Base-by-base conservation (phyloP, 2,888 invertebrate genomes). In the Liodrosophila aerea region DNA sequence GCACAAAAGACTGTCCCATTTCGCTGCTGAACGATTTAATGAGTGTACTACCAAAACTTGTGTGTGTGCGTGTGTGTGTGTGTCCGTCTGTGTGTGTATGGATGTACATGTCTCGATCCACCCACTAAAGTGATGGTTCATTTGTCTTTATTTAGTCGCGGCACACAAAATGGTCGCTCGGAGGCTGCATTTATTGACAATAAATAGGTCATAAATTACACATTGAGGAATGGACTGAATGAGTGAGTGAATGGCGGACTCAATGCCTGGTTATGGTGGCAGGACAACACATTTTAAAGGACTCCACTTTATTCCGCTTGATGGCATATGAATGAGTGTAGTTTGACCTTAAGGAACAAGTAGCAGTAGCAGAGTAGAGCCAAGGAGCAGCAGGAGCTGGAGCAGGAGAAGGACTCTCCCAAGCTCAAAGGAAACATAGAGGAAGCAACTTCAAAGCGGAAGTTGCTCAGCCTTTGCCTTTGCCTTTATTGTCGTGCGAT, bases 121-220 rank as follows among this genome's bases (percentile, higher is more conserved):
- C 69, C 73, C 73, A 64, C 81, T 62, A 57, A 57, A 80, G 62
- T 71, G 81, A 63, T 64, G 84, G 44, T 84, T 82, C 85, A 78
- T 78, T 84, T 78, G 82, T 78, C 78, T 78, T 78, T 78, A 78
- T 78, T 78, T 78, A 64, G 78, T 53, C 78, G 65, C 57, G 57
- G 40, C 54, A 50, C 73, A 62, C 64, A 65, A 77, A 84, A 78
- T 84, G 85, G 85, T 76, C 81, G 85, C 81, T 78, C 57, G 57
- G 85, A 78, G 78, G 85, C 78, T 76, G 85, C 85, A 78, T 78
- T 78, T 78, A 78, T 78, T 84, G 78, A 77, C 78, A 76, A 78
- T 78, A 78, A 78, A 78, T 84, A 78, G 82, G 74, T 66, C 73
- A 78, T 78, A 78, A 78, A 78, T 78, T 81, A 46, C 39, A 73